Percentiles rank a stretch among this genome's conserved stretches.
Evolutionary conservation across 1,140 invertebrate species (phyloP).

Genomic region (Ridgeia piscesae): DNA sequence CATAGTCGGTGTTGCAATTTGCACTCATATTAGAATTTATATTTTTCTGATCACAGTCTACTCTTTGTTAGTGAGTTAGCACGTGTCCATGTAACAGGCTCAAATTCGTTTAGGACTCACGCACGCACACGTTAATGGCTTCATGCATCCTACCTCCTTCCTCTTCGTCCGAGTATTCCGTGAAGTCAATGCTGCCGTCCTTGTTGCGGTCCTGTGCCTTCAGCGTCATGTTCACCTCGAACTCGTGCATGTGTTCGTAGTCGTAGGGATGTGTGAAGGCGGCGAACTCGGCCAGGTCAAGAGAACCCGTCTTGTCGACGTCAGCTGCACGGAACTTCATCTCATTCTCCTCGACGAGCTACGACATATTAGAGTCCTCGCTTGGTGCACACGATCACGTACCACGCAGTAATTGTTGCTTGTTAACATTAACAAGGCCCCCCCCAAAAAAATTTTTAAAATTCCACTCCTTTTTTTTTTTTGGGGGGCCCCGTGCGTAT

Average conservation of each 20-base stretch:
- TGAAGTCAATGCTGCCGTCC: constrained; percentile 65
- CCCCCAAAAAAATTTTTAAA: no score
- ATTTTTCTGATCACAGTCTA: no score
- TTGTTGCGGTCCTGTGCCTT: constrained; percentile 81
- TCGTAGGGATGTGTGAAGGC: constrained; percentile 94
- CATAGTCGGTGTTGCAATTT: no score
- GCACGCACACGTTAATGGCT: not conserved
- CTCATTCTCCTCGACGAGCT: constrained; percentile 73
- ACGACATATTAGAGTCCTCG: not conserved
- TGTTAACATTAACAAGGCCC: not conserved
- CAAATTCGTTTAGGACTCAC: no score
- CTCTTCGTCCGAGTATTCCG: constrained; percentile 23
- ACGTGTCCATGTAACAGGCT: no score
- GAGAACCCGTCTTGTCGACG: constrained; percentile 75
- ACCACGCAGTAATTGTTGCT: not conserved
- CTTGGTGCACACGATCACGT: not conserved
- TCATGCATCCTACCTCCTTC: not conserved
- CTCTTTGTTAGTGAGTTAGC: no score
- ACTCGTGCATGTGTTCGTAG: constrained; percentile 81
- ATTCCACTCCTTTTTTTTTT: not conserved
- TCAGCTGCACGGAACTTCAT: constrained; percentile 86
- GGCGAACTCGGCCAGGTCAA: constrained; percentile 80
- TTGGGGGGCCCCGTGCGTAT: no score
- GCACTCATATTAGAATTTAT: no score
- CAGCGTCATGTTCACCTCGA: constrained; percentile 81